Conservation (phyloP, 2,888 invertebrate genomes). For the Leptogaster cylindrica region DNA sequence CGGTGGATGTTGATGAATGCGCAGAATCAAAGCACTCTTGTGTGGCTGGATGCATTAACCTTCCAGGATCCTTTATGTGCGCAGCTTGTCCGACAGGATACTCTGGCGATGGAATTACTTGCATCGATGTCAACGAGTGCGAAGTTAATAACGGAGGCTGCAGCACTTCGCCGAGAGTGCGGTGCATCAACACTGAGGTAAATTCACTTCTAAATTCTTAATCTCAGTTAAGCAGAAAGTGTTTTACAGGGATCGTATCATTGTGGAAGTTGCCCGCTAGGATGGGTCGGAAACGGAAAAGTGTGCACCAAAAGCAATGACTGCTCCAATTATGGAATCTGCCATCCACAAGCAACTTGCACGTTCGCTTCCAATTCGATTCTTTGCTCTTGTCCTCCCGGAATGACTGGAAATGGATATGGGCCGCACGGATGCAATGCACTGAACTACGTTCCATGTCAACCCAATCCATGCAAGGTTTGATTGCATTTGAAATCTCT, state of each 20-base stretch:
- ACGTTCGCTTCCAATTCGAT: conserved; percentile 71
- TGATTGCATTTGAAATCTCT: background rate
- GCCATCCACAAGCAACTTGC: conserved; percentile 82
- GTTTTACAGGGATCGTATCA: conserved; percentile 75
- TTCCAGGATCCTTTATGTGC: conserved; percentile 88
- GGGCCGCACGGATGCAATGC: conserved; percentile 77
- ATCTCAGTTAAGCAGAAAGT: background rate
- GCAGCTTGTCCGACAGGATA: conserved; percentile 87
- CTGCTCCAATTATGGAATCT: conserved; percentile 64
- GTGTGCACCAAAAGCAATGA: conserved; percentile 64
- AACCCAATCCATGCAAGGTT: conserved; percentile 65
- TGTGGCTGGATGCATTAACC: conserved; percentile 83
- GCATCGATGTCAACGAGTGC: conserved; percentile 91
- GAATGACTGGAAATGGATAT: conserved; percentile 82
- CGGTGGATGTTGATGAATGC: conserved; percentile 89
- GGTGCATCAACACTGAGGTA: conserved; percentile 85
- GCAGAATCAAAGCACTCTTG: conserved; percentile 72
- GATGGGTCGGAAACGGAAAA: conserved; percentile 84
- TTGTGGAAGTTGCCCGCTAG: conserved; percentile 88
- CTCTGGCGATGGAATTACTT: conserved; percentile 85
- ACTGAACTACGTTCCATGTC: conserved; percentile 61
- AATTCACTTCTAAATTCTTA: conserved; percentile 42
- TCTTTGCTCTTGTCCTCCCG: conserved; percentile 78
- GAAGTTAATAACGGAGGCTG: conserved; percentile 85
- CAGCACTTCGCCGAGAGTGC: conserved; percentile 77